Conservation (phyloP, 1,140 invertebrate genomes). For the Uloborus diversus region DNA sequence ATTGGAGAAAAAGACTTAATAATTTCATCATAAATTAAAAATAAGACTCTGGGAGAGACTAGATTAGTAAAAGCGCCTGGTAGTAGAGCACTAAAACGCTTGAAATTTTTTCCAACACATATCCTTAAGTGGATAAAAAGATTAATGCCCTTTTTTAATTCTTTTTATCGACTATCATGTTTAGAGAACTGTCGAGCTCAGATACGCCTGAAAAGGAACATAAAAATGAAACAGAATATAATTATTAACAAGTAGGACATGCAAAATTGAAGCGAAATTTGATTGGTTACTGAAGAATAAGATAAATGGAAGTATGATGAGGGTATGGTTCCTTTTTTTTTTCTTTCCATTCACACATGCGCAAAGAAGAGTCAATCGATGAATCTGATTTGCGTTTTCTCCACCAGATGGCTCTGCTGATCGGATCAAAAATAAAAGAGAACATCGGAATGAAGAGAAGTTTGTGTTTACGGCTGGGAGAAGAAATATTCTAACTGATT, state of each 20-base stretch:
- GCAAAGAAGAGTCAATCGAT: constrained; percentile 7
- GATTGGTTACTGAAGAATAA: constrained; percentile 41
- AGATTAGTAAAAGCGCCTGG: too few relatives aligned
- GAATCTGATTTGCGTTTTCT: not conserved
- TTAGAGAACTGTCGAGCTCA: constrained; percentile 43
- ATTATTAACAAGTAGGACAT: constrained; percentile 55
- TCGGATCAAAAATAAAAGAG: not conserved
- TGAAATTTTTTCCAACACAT: constrained; percentile 13
- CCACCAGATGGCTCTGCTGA: constrained; percentile 22
- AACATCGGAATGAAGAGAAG: too few relatives aligned
- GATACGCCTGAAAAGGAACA: constrained; percentile 45
- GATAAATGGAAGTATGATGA: constrained; percentile 53
- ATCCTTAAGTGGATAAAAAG: constrained; percentile 43
- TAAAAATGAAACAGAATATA: constrained; percentile 49
- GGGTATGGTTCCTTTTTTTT: too few relatives aligned
- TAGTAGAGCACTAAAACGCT: too few relatives aligned
- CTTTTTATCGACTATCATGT: constrained; percentile 34
- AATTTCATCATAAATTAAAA: too few relatives aligned
- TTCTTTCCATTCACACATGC: constrained; percentile 24
- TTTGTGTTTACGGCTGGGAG: too few relatives aligned
- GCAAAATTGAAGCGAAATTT: constrained; percentile 53
- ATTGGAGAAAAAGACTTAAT: too few relatives aligned
- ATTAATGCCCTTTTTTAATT: constrained; percentile 47
- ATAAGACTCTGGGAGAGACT: too few relatives aligned
- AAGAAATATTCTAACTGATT: too few relatives aligned